Conservation (phyloP, 2,797 vertebrate genomes). For the Synanceia verrucosa region DNA sequence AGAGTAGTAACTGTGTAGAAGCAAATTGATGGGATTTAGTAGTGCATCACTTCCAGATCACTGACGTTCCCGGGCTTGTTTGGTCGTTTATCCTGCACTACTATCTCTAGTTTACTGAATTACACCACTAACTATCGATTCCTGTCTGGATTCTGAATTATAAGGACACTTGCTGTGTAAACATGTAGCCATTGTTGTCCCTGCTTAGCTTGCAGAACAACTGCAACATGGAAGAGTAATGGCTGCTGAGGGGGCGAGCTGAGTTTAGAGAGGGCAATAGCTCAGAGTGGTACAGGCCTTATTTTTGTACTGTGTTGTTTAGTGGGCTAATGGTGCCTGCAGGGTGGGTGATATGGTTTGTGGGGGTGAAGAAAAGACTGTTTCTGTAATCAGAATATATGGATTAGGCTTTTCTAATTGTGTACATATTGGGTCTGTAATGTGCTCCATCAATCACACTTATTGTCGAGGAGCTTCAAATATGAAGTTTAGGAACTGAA, state of each 20-base stretch:
- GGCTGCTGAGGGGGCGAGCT: conserved; percentile 49
- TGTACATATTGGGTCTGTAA: neutral
- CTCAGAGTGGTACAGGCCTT: conserved; percentile 45
- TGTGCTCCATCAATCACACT: conserved; percentile 22
- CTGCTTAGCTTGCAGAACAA: conserved; percentile 76
- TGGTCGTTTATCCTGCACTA: conserved; percentile 53
- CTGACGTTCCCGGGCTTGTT: conserved; percentile 42
- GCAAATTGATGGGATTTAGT: conserved; percentile 41
- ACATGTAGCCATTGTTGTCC: conserved; percentile 71
- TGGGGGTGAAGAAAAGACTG: neutral
- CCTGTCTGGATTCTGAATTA: conserved; percentile 75
- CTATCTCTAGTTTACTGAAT: conserved; percentile 72
- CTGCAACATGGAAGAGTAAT: conserved; percentile 67
- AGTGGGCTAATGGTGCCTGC: conserved; percentile 45
- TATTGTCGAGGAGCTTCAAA: neutral
- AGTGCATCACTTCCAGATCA: conserved; percentile 40
- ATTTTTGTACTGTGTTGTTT: conserved; percentile 37
- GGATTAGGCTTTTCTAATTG: neutral
- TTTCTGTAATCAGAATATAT: conserved; percentile 10
- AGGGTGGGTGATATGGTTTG: neutral
- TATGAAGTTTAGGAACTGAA: neutral
- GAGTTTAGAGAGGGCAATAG: conserved; percentile 48
- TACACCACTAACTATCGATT: conserved; percentile 75
- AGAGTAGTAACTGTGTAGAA: conserved; percentile 25
- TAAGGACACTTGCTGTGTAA: conserved; percentile 74